Conservation (phyloP, 2,888 invertebrate genomes). For the Drosophila ezoana region DNA sequence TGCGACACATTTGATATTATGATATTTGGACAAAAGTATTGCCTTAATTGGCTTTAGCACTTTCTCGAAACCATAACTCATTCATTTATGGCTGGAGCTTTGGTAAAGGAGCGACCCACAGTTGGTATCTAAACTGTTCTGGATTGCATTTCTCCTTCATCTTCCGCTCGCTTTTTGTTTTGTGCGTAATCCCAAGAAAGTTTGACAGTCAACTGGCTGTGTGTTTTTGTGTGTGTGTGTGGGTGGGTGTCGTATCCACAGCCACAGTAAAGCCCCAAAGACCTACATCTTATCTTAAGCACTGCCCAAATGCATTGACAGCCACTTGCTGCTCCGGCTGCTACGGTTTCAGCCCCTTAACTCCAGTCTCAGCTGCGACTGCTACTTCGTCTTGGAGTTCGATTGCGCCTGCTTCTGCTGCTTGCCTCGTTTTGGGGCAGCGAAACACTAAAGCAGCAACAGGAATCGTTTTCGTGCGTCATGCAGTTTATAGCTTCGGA, state of each 20-base stretch:
- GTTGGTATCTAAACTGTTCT: conserved; percentile 50
- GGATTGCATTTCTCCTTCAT: conserved; percentile 44
- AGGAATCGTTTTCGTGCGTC: conserved; percentile 31
- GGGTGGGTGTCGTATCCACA: conserved; percentile 3
- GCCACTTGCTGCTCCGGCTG: conserved; percentile 66
- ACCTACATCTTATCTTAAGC: conserved; percentile 64
- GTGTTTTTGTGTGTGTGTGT: conserved; percentile 1
- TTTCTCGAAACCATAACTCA: conserved; percentile 11
- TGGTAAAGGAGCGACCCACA: conserved; percentile 9
- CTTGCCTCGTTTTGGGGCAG: neutral
- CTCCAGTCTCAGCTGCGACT: conserved; percentile 8
- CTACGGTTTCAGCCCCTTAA: conserved; percentile 2
- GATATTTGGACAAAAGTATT: conserved; percentile 6
- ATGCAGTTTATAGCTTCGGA: conserved; percentile 61
- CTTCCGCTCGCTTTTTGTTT: conserved; percentile 8
- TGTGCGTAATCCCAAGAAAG: conserved; percentile 39
- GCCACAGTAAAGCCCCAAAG: conserved; percentile 30
- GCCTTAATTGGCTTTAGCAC: conserved; percentile 27
- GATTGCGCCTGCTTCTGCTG: neutral
- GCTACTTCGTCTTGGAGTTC: conserved; percentile 5
- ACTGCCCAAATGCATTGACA: conserved; percentile 70
- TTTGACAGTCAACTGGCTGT: conserved; percentile 50
- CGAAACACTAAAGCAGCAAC: conserved; percentile 23
- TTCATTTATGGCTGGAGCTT: conserved; percentile 33
- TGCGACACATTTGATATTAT: conserved; percentile 3